Evolutionary conservation across 2,113 vertebrate genomes (phyloP).

Genomic region (Peromyscus maniculatus): DNA sequence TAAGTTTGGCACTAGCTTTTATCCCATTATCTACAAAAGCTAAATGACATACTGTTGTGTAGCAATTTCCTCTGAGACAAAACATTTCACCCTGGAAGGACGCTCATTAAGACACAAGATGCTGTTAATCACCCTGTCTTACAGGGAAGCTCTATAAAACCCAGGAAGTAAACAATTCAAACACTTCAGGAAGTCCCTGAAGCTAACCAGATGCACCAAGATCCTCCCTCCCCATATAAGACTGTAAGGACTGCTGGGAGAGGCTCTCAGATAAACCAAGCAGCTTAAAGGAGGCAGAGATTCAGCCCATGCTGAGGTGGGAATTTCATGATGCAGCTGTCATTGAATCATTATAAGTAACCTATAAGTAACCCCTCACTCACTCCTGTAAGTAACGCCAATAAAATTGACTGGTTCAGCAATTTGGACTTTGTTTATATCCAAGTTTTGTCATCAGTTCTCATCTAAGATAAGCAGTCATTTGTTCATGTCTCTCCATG

Average conservation of each 20-base stretch:
- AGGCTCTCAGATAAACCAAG: not conserved
- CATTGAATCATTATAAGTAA: not conserved
- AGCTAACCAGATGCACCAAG: not conserved
- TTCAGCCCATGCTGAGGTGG: not conserved
- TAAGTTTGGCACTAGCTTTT: not conserved
- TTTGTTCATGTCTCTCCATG: not conserved
- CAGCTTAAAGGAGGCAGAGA: not conserved
- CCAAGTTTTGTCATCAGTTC: not conserved
- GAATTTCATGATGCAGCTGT: not conserved
- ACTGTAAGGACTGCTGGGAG: not conserved
- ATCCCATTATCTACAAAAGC: not conserved
- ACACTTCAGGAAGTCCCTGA: not conserved
- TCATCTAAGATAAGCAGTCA: not conserved
- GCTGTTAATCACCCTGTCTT: not conserved
- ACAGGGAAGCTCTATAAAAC: not conserved
- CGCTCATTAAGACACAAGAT: not conserved
- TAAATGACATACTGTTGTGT: not conserved
- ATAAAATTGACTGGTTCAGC: not conserved
- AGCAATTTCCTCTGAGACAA: not conserved
- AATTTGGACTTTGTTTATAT: not conserved
- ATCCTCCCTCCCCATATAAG: not conserved
- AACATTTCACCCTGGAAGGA: not conserved
- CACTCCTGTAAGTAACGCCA: not conserved
- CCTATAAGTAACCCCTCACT: not conserved
- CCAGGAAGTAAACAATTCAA: not conserved